A percentile compares a stretch with the other conserved stretches of the same genome.
Evolutionary conservation across 2,888 invertebrate genomes (phyloP).

Genomic region (Ophion obscuratus): DNA sequence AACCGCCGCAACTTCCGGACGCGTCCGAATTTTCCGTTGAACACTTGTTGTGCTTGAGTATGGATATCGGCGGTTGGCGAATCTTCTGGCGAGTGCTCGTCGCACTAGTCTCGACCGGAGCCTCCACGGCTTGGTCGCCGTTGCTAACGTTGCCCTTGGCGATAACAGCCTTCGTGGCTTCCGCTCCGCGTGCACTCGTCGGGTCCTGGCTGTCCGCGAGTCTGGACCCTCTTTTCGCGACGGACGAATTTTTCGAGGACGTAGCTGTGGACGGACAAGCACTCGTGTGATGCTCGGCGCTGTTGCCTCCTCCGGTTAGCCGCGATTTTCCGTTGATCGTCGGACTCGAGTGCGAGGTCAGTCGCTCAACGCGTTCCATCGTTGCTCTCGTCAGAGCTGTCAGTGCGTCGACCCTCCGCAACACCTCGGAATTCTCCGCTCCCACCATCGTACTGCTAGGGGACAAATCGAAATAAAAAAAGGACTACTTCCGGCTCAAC

Average conservation of each 20-base stretch:
- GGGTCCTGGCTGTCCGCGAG: conserved; percentile 27
- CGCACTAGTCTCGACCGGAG: conserved; percentile 68
- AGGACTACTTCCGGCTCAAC: conserved; percentile 49
- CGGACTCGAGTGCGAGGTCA: conserved; percentile 81
- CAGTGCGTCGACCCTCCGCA: conserved; percentile 88
- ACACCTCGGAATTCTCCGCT: conserved; percentile 80
- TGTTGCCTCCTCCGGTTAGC: background rate
- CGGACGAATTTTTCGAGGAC: conserved; percentile 54
- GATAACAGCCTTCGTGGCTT: conserved; percentile 23
- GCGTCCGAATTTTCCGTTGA: conserved; percentile 79
- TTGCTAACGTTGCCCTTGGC: conserved; percentile 47
- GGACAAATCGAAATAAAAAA: conserved; percentile 49
- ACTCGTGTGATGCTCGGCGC: conserved; percentile 44
- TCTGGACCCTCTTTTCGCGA: conserved; percentile 43
- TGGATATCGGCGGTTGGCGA: conserved; percentile 85
- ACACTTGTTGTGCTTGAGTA: conserved; percentile 86
- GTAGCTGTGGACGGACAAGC: conserved; percentile 42
- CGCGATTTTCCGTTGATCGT: conserved; percentile 64
- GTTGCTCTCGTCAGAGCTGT: conserved; percentile 88
- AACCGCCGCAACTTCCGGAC: conserved; percentile 75
- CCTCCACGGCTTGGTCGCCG: conserved; percentile 58
- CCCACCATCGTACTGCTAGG: conserved; percentile 64
- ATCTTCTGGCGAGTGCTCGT: conserved; percentile 39
- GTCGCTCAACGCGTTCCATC: conserved; percentile 88
- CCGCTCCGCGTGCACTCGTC: conserved; percentile 18